Evolutionary conservation across 2,888 invertebrate species (phyloP).

Genomic region (Micropterix aruncella): DNA sequence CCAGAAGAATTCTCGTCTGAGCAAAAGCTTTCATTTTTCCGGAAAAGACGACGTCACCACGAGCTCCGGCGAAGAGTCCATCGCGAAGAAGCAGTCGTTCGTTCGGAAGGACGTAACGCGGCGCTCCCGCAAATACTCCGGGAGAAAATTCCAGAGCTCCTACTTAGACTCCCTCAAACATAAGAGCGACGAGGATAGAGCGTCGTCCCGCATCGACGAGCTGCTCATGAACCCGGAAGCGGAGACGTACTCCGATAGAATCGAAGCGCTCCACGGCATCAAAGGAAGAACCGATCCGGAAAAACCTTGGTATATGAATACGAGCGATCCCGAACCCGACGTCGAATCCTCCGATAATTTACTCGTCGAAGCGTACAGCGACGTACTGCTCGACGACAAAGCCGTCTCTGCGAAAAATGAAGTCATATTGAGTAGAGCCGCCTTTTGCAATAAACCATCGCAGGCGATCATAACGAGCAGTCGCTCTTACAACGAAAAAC

Average conservation of each 20-base stretch:
- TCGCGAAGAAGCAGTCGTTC: conserved; percentile 42
- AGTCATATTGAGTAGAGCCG: conserved; percentile 24
- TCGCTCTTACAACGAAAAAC: not conserved
- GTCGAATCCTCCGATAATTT: conserved; percentile 28
- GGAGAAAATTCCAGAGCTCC: conserved; percentile 29
- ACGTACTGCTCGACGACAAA: conserved; percentile 23
- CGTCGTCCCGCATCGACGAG: conserved; percentile 41
- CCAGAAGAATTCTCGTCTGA: conserved; percentile 37
- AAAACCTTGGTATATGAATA: conserved; percentile 38
- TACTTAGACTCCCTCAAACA: conserved; percentile 21
- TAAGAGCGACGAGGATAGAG: conserved; percentile 35
- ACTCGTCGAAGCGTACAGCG: conserved; percentile 21
- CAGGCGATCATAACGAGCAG: not conserved
- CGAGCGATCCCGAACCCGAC: conserved; percentile 36
- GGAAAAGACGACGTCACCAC: conserved; percentile 34
- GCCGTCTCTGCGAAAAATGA: conserved; percentile 32
- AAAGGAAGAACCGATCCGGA: conserved; percentile 30
- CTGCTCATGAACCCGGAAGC: conserved; percentile 29
- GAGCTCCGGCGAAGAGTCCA: conserved; percentile 40
- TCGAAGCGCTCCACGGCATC: conserved; percentile 41
- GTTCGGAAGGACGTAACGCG: conserved; percentile 34
- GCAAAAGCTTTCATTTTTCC: conserved; percentile 37
- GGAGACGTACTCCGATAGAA: conserved; percentile 38
- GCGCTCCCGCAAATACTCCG: conserved; percentile 35
- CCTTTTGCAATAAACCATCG: not conserved